phyloP scores from a whole-genome alignment of 2,797 vertebrate genomes.

The Ceryle rudis region DNA sequence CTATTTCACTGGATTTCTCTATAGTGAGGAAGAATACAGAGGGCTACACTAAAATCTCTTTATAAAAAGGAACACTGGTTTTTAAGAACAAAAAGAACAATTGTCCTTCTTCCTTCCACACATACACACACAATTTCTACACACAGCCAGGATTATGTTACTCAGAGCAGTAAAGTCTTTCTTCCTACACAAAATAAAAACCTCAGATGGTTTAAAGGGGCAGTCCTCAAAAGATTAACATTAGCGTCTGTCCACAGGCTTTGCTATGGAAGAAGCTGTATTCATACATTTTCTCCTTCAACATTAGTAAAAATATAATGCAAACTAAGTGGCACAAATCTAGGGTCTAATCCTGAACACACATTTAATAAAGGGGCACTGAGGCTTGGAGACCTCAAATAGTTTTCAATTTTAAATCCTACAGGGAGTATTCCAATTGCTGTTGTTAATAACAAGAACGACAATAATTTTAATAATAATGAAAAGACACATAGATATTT shows the following conservation, averaged over 20 bases:
- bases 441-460: background rate
- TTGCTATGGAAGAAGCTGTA: background rate
- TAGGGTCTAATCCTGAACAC: background rate
- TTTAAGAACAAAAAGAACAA: constrained; percentile 44
- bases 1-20: constrained; percentile 42
- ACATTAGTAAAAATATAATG: background rate
- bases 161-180: constrained; percentile 5
- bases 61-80: constrained; percentile 14
- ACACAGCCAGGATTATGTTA: background rate
- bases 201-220: background rate
- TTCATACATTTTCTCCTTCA: background rate
- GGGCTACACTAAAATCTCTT: constrained; percentile 28
- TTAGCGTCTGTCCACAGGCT: background rate
- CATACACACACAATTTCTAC: background rate
- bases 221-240: background rate
- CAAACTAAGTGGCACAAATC: background rate
- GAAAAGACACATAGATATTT: background rate
- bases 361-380: background rate
- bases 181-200: constrained; percentile 31
- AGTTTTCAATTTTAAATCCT: constrained; percentile 16
- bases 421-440: background rate
- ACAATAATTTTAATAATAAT: background rate
- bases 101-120: background rate
- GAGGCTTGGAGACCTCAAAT: background rate
- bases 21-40: constrained; percentile 24